Conservation (phyloP, 2,888 invertebrate genomes). For the Pandemis heparana region DNA sequence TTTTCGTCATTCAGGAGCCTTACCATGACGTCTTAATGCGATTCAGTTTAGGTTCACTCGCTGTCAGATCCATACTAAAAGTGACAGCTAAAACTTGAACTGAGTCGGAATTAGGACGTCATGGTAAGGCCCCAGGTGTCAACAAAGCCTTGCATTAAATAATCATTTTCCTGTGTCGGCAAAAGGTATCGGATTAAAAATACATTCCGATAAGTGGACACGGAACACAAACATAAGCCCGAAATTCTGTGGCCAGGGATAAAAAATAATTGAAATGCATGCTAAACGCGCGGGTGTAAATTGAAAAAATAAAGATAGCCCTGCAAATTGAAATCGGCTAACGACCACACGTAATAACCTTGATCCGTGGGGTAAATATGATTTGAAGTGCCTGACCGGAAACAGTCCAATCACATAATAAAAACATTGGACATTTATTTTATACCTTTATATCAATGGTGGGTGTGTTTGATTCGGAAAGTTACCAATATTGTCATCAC, state of each 20-base stretch:
- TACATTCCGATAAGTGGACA: constrained; percentile 7
- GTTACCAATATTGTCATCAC: not conserved
- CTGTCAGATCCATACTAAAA: no score
- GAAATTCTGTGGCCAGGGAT: constrained; percentile 6
- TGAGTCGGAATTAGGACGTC: no score
- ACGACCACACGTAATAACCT: constrained; percentile 9
- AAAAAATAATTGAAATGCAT: constrained; percentile 40
- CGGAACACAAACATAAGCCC: constrained; percentile 8
- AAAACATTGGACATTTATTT: not conserved
- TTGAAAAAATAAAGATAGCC: constrained; percentile 35
- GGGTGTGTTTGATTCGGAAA: not conserved
- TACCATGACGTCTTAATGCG: no score
- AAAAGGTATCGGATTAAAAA: constrained; percentile 22
- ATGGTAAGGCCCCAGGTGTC: no score
- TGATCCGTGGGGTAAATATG: constrained; percentile 22
- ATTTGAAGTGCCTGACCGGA: constrained; percentile 3
- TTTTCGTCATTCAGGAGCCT: not conserved
- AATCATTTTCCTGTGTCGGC: not conserved
- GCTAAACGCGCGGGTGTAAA: constrained; percentile 26
- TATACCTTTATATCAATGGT: not conserved
- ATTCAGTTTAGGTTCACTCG: no score
- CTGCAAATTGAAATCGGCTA: constrained; percentile 25
- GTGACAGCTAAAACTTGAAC: no score
- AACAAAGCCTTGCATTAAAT: not conserved
- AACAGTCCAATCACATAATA: not conserved